phyloP scores from a whole-genome alignment of 2,888 invertebrate genomes.

The Lysandra coridon region DNA sequence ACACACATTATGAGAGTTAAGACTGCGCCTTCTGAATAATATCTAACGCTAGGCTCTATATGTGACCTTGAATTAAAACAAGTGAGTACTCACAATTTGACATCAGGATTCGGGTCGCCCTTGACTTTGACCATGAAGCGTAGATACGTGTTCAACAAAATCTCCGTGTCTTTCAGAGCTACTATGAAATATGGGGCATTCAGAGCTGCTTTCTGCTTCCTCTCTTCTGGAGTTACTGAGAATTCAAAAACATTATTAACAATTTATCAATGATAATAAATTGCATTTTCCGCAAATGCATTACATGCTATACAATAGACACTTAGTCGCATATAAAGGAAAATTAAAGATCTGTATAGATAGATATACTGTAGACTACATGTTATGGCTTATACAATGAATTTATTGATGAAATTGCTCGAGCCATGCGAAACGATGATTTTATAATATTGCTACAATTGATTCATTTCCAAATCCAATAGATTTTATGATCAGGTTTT shows the following conservation, averaged over 20 bases:
- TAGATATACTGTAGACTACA: constrained; percentile 48
- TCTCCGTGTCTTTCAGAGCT: constrained; percentile 92
- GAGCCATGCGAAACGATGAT: constrained; percentile 53
- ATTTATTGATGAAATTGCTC: constrained; percentile 66
- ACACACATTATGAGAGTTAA: too few species aligned
- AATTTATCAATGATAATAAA: constrained; percentile 9
- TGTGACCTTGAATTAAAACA: neutral
- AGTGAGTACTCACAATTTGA: constrained; percentile 89
- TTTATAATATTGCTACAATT: neutral
- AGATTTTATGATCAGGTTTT: neutral
- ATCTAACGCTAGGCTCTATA: too few species aligned
- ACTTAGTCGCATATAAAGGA: constrained; percentile 56
- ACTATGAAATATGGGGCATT: constrained; percentile 92
- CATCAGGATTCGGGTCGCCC: constrained; percentile 93
- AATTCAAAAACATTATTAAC: constrained; percentile 28
- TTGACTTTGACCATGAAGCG: constrained; percentile 93
- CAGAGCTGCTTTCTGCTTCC: constrained; percentile 83
- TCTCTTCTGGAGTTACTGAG: constrained; percentile 86
- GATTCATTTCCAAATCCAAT: constrained; percentile 11
- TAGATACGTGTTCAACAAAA: constrained; percentile 91
- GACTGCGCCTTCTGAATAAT: too few species aligned
- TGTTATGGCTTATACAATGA: constrained; percentile 75
- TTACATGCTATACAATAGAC: constrained; percentile 35
- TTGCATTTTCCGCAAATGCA: constrained; percentile 31
- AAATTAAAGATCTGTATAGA: constrained; percentile 57